Evolutionary conservation across 2,113 vertebrate species (phyloP).

Genomic region (Hemiprocne comata): DNA sequence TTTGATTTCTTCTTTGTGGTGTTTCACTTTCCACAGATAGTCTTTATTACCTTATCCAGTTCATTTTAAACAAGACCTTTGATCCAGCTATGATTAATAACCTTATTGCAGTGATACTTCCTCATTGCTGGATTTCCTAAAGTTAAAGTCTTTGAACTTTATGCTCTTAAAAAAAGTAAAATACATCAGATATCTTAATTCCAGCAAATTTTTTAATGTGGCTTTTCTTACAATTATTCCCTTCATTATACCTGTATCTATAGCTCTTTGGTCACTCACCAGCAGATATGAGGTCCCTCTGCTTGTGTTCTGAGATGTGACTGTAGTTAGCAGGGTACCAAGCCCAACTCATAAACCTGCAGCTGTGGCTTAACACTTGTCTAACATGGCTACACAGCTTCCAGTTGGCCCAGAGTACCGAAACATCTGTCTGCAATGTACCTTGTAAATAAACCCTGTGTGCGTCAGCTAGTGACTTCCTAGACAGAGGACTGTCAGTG

Average conservation of each 20-base stretch:
- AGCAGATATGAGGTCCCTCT: neutral
- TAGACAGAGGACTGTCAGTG: neutral
- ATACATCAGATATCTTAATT: neutral
- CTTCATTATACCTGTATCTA: neutral
- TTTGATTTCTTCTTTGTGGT: neutral
- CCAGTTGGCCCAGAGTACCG: neutral
- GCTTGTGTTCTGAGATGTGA: neutral
- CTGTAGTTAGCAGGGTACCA: neutral
- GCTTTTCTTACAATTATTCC: neutral
- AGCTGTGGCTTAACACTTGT: slow-evolving; percentile 26
- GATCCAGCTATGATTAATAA: neutral
- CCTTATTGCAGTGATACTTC: neutral
- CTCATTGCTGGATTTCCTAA: neutral
- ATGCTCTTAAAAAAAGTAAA: neutral
- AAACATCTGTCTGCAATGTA: slow-evolving; percentile 16
- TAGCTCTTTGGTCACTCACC: neutral
- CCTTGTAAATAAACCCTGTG: neutral
- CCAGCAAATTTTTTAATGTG: neutral
- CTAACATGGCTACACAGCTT: neutral
- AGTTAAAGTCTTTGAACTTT: neutral
- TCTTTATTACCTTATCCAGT: neutral
- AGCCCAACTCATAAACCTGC: neutral
- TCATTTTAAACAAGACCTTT: slow-evolving; percentile 3
- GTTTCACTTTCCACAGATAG: neutral
- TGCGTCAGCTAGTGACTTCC: neutral